Evolutionary conservation across 2,797 vertebrate genomes (phyloP).

Genomic region (Masticophis lateralis): DNA sequence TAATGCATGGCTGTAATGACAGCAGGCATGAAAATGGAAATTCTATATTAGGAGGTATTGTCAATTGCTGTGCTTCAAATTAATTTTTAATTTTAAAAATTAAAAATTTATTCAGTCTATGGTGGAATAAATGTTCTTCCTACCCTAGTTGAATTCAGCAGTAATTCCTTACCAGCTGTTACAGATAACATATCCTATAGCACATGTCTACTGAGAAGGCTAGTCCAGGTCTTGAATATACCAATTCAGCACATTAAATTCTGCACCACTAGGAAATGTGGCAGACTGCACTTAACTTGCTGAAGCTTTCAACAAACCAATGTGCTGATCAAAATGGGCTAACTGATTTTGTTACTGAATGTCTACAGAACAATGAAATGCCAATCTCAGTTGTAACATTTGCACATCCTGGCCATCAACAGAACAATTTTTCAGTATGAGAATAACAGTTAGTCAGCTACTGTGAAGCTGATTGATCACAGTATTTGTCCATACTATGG

Average conservation of each 20-base stretch:
- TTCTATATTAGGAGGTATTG: neutral
- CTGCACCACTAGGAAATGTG: neutral
- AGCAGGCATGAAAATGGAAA: neutral
- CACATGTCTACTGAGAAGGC: neutral
- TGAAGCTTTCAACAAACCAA: neutral
- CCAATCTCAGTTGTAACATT: neutral
- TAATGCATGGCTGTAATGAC: neutral
- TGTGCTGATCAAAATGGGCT: neutral
- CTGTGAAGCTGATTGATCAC: neutral
- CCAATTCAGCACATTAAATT: neutral
- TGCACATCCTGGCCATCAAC: neutral
- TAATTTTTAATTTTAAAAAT: neutral
- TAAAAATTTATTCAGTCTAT: neutral
- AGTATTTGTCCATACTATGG: neutral
- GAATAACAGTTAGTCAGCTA: neutral
- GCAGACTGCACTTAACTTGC: neutral
- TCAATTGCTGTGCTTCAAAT: neutral
- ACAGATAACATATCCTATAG: too few species aligned
- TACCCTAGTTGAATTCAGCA: neutral
- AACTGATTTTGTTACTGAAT: neutral
- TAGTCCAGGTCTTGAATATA: neutral
- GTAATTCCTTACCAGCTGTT: neutral
- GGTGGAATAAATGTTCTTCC: neutral
- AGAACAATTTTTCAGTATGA: neutral
- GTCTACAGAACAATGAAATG: neutral